These are phyloP conservation scores for Nebria brevicollis DNA, from an alignment of 2,888 invertebrate genomes.

Conservation along the genomic window DNA sequence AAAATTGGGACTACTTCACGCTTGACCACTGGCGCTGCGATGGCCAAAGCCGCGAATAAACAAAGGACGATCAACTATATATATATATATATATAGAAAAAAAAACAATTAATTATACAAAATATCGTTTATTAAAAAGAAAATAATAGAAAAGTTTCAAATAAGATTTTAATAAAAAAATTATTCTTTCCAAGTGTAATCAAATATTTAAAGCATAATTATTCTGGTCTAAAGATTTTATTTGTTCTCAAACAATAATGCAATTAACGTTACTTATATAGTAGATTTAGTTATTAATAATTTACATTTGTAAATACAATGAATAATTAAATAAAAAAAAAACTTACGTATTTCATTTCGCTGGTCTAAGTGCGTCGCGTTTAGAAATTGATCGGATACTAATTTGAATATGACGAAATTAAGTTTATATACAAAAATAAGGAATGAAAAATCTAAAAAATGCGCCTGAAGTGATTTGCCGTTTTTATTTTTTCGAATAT, in stretches of 20 bases:
- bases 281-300: not conserved
- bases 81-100: not conserved
- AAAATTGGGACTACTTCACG: not conserved
- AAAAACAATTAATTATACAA: not conserved
- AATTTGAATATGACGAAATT: not conserved
- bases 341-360: slow-evolving; percentile 33
- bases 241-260: no score
- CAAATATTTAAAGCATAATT: no score
- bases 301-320: not conserved
- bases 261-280: not conserved
- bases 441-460: not conserved
- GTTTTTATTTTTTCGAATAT: not conserved
- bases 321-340: not conserved
- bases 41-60: slow-evolving; percentile 14
- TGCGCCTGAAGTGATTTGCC: not conserved
- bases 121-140: not conserved
- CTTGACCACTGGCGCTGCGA: not conserved
- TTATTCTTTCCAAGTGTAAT: no score
- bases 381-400: not conserved
- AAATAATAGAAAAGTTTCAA: not conserved
- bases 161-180: no score
- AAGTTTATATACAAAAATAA: not conserved
- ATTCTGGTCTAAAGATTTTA: no score
- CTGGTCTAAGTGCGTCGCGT: not conserved
- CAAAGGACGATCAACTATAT: slow-evolving; percentile 20